Percentiles rank a stretch among this genome's conserved stretches.
phyloP scores from a whole-genome alignment of 1,140 invertebrate species.

The Bombus difficillimus region DNA sequence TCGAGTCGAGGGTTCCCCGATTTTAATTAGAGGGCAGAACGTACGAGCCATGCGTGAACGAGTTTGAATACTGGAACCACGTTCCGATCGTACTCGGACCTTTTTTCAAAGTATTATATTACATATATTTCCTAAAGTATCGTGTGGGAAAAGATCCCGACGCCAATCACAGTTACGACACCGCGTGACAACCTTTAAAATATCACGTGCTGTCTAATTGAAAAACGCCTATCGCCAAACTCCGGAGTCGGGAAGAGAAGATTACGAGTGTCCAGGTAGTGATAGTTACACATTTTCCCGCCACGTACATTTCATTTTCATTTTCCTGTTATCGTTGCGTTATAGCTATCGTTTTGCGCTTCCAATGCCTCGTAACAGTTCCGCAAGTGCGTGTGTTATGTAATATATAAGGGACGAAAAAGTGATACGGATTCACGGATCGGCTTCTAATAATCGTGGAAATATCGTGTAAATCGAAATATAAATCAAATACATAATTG shows the following conservation, averaged over 20 bases:
- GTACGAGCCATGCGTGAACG: slow-evolving; percentile 9
- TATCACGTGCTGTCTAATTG: too few relatives aligned
- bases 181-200: too few relatives aligned
- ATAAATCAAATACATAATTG: too few relatives aligned
- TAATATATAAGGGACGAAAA: slow-evolving; percentile 45
- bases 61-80: background rate
- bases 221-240: too few relatives aligned
- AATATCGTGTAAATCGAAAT: background rate
- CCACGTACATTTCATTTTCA: slow-evolving; percentile 24
- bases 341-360: slow-evolving; percentile 42
- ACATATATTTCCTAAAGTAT: too few relatives aligned
- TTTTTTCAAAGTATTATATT: too few relatives aligned
- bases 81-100: too few relatives aligned
- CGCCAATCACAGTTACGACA: too few relatives aligned
- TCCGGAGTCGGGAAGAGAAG: slow-evolving; percentile 24
- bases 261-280: slow-evolving; percentile 24
- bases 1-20: background rate
- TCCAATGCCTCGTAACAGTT: slow-evolving; percentile 47
- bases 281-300: slow-evolving; percentile 17
- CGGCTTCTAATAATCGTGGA: background rate
- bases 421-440: background rate
- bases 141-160: too few relatives aligned
- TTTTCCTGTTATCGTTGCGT: slow-evolving; percentile 40
- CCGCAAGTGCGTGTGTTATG: background rate
- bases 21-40: background rate